Base-by-base conservation (phyloP, 2,888 invertebrate species). In the Eulithis testata region DNA sequence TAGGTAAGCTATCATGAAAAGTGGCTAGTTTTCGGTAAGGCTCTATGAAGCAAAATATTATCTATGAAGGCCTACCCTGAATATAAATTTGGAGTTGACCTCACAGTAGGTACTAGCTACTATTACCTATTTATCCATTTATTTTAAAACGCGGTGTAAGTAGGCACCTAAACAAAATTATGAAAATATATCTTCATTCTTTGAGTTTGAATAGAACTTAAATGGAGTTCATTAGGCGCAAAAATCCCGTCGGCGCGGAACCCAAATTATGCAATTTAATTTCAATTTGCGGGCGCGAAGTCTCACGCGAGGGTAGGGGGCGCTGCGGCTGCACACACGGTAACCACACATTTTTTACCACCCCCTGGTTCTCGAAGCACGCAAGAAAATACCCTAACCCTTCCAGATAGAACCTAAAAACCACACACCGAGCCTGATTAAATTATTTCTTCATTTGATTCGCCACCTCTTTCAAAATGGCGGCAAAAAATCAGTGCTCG, bases 401-500 rank as follows among this genome's bases (percentile, higher is more conserved):
- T 63, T 70, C 71, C 65, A 68, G 72, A 69, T 82, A 89, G 74
- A 78, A 81, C 72, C 73, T 72, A 87, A 77, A 81, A 73, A 71
- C 60, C 68, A 7, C 55, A 57, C 69, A 76, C 67, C 69, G 69
- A 65, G 71, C 78, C 76, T 89, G 85, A 91, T 92, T 91, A 87
- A 89, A 91, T 92, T 89, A 91, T 89, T 90, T 91, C 87, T 81
- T 87, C 88, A 90, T 91, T 89, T 87, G 88, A 91, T 90, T 91
- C 90, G 81, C 89, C 90, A 91, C 91, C 91, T 89, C 84, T 90
- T 89, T 87, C 91, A 92, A 91, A 84, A 92, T 92, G 92, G 92
- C 92, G 87, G 84, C 85, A 82, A 83, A 85, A 84, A 78, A 70
- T 70, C 73, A 75, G 21, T 49, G 60, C 68, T 65, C 74, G 69